phyloP scores from a whole-genome alignment of 2,888 invertebrate species.

The Caenorhabditis sp. region DNA sequence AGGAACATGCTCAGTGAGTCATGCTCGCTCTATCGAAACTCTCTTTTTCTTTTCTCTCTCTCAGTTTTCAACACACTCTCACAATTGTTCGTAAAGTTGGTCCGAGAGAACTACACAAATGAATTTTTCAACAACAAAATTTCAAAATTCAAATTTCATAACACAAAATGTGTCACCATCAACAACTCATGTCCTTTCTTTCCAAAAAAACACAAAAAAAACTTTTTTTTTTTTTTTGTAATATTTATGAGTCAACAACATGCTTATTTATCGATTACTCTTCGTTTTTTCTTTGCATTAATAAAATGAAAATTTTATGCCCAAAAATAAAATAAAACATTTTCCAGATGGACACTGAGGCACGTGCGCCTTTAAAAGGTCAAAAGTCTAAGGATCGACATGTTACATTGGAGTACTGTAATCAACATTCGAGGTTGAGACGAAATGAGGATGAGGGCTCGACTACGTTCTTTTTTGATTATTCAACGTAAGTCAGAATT shows the following conservation, averaged over 20 bases:
- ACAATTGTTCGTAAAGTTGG: too few relatives aligned
- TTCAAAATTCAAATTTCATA: too few relatives aligned
- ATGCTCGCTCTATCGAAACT: too few relatives aligned
- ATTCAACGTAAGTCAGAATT: slow-evolving; percentile 13
- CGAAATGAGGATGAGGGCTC: slow-evolving; percentile 31
- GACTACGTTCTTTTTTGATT: slow-evolving; percentile 33
- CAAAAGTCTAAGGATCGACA: not conserved
- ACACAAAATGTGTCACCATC: too few relatives aligned
- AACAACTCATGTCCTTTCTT: too few relatives aligned
- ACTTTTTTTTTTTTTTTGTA: too few relatives aligned
- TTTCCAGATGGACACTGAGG: slow-evolving; percentile 5
- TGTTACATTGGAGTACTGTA: slow-evolving; percentile 29
- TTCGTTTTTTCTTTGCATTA: not conserved
- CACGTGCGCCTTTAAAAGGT: slow-evolving; percentile 12
- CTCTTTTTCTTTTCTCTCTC: too few relatives aligned
- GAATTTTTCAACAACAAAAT: too few relatives aligned
- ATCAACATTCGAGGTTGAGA: slow-evolving; percentile 23
- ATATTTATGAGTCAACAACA: not conserved
- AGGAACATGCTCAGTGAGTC: too few relatives aligned
- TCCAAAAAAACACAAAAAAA: too few relatives aligned
- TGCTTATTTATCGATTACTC: not conserved
- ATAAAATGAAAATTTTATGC: not conserved
- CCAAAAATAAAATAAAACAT: not conserved
- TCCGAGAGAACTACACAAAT: too few relatives aligned
- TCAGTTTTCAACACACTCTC: too few relatives aligned